Conservation (phyloP, 2,113 vertebrate species). For the Microcebus jonahi region DNA sequence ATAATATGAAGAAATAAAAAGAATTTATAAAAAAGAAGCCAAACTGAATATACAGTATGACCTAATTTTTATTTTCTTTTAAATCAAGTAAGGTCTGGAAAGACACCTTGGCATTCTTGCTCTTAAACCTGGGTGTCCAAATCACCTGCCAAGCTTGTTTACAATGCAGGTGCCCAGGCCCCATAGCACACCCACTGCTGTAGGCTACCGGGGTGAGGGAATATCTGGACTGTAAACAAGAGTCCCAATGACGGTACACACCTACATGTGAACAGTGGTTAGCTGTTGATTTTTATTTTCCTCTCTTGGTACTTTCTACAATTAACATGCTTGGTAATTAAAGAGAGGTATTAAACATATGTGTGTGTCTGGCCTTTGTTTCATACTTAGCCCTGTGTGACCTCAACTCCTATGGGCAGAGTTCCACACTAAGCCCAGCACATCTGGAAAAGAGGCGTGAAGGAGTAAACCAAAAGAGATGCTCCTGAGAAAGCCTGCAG, state of each 20-base stretch:
- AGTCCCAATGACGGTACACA: not conserved
- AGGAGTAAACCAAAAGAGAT: not conserved
- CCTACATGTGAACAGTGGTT: not conserved
- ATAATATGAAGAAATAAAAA: no score
- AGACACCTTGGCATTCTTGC: not conserved
- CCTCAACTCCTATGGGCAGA: not conserved
- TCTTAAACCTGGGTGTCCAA: not conserved
- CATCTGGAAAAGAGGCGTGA: not conserved
- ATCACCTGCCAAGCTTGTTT: not conserved
- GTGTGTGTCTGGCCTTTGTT: not conserved
- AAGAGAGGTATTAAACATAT: not conserved
- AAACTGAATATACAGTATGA: not conserved
- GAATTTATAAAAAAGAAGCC: no score
- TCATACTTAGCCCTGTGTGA: not conserved
- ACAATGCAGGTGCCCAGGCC: not conserved
- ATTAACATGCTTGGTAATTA: not conserved
- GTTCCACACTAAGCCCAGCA: not conserved
- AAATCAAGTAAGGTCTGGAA: not conserved
- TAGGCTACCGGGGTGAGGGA: not conserved
- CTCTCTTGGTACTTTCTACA: slow-evolving; percentile 14
- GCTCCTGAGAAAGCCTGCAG: not conserved
- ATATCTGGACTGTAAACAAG: not conserved
- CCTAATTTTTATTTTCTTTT: not conserved
- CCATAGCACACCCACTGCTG: not conserved
- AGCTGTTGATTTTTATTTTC: not conserved